phyloP scores from a whole-genome alignment of 2,888 invertebrate species.

The Meloe dianella region DNA sequence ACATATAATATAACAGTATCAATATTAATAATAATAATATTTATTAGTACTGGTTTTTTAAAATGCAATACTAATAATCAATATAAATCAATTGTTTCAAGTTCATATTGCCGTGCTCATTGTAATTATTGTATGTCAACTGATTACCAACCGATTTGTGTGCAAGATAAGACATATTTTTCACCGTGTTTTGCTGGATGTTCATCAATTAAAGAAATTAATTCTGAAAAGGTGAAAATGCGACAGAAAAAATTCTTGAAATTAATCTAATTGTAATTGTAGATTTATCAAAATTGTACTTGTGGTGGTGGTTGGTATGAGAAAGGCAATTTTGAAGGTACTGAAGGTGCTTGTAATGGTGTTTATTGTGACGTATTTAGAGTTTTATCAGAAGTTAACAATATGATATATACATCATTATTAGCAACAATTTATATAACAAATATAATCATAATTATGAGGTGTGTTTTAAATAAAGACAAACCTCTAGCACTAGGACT shows the following conservation, averaged over 20 bases:
- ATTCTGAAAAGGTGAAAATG: slow-evolving; percentile 49
- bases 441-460: slow-evolving; percentile 62
- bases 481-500: slow-evolving; percentile 68
- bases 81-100: slow-evolving; percentile 54
- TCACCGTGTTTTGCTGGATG: slow-evolving; percentile 80
- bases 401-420: slow-evolving; percentile 46
- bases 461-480: slow-evolving; percentile 66
- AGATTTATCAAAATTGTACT: slow-evolving; percentile 63
- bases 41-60: slow-evolving; percentile 54
- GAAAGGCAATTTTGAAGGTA: slow-evolving; percentile 52
- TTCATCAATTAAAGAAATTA: slow-evolving; percentile 51
- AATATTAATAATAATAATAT: slow-evolving; percentile 59
- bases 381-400: slow-evolving; percentile 57
- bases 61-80: slow-evolving; percentile 57
- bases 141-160: slow-evolving; percentile 70
- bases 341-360: slow-evolving; percentile 64
- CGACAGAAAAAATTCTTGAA: slow-evolving; percentile 3
- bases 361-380: slow-evolving; percentile 61
- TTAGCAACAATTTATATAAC: slow-evolving; percentile 60
- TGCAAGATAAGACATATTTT: slow-evolving; percentile 67
- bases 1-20: slow-evolving; percentile 61
- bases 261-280: slow-evolving; percentile 33
- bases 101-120: slow-evolving; percentile 63
- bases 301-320: slow-evolving; percentile 56
- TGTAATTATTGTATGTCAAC: slow-evolving; percentile 61